Evolutionary conservation across 2,797 vertebrate species (phyloP), one percentile per base, ranked within the genome.

Genomic region (Chromis chromis): DNA sequence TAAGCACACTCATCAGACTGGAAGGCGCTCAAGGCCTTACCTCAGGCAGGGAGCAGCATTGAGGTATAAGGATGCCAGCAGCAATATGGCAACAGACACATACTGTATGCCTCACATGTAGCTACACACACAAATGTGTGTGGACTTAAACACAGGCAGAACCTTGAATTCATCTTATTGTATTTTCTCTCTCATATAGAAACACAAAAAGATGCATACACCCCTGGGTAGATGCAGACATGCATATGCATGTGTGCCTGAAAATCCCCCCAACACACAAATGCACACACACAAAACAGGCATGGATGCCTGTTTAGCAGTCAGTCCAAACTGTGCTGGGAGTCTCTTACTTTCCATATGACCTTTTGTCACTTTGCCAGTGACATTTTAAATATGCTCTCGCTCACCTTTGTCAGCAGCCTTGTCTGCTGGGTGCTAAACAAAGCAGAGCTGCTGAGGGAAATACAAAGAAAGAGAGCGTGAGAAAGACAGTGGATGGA

Each of bases 301-400:
- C 73, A 69, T 17, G 54, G 49, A 82, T 49, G 78, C 75, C 94
- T 93, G 83, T 85, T 94, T 94, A 93, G 91, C 91, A 94, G 91
- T 93, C 92, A 85, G 81, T 68, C 78, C 87, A 79, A 91, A 91
- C 91, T 91, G 89, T 86, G 82, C 86, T 91, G 91, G 91, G 89
- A 93, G 90, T 91, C 85, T 91, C 86, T 93, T 91, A 91, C 84
- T 94, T 91, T 94, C 92, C 91, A 92, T 93, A 87, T 90, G 92
- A 94, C 92, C 94, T 95, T 93, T 94, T 94, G 91, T 92, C 92
- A 93, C 91, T 93, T 90, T 91, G 86, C 85, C 69, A 76, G 89
- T 94, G 93, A 94, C 92, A 94, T 94, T 94, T 93, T 90, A 90
- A 93, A 92, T 92, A 92, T 91, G 92, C 88, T 92, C 89, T 87